Percentiles rank a stretch among this genome's conserved stretches.
Evolutionary conservation across 1,140 invertebrate species (phyloP).

Genomic region (Zophobas morio): DNA sequence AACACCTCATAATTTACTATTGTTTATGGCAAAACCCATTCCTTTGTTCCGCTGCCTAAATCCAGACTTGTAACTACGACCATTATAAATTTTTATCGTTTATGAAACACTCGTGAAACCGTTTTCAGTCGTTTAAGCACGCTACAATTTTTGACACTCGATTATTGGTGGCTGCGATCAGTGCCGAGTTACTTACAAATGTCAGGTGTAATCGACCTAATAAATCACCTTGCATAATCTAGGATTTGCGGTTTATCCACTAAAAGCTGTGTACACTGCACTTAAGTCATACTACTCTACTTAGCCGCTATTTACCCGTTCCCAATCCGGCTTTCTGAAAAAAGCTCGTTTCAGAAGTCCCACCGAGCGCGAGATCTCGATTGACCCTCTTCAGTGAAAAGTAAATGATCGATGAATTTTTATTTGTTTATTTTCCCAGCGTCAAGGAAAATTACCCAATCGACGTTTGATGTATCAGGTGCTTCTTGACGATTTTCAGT

Average conservation of each 20-base stretch:
- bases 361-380: background rate
- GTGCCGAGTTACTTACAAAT: slow-evolving; percentile 31
- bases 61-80: background rate
- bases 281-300: slow-evolving; percentile 18
- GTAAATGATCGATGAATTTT: slow-evolving; percentile 21
- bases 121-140: background rate
- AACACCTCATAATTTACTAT: background rate
- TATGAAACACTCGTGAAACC: background rate
- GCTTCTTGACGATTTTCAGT: slow-evolving; percentile 35
- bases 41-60: background rate
- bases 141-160: background rate
- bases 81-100: slow-evolving; percentile 5
- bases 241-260: slow-evolving; percentile 19
- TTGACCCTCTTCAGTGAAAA: background rate
- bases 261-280: slow-evolving; percentile 6
- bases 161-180: slow-evolving; percentile 2
- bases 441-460: slow-evolving; percentile 35
- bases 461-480: slow-evolving; percentile 32
- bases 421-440: slow-evolving; percentile 36
- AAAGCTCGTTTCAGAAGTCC: slow-evolving; percentile 2
- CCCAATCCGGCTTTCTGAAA: slow-evolving; percentile 5
- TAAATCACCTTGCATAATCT: slow-evolving; percentile 40
- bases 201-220: slow-evolving; percentile 33
- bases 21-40: background rate
- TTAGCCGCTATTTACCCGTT: slow-evolving; percentile 19